Evolutionary conservation across 2,113 vertebrate genomes (phyloP).

Genomic region (Gulo gulo): DNA sequence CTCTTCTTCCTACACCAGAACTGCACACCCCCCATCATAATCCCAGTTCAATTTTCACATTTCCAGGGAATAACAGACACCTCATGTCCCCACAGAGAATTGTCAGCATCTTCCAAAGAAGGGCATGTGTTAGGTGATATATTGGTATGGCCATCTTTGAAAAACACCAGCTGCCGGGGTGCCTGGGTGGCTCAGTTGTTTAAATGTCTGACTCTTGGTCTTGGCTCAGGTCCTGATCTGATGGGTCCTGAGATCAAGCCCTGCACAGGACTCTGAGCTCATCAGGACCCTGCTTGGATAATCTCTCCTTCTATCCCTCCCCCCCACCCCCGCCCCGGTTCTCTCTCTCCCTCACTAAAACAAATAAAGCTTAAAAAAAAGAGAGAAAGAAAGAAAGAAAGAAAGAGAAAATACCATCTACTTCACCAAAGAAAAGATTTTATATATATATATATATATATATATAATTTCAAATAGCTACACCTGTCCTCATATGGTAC

Average conservation of each 20-base stretch:
- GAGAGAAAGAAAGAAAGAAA: too few relatives aligned
- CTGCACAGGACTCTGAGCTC: too few relatives aligned
- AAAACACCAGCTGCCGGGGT: neutral
- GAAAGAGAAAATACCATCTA: too few relatives aligned
- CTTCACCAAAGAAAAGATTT: too few relatives aligned
- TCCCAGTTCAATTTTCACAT: neutral
- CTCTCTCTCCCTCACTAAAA: too few relatives aligned
- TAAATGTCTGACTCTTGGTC: too few relatives aligned
- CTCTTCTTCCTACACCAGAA: neutral
- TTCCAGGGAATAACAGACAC: neutral
- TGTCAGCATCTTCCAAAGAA: neutral
- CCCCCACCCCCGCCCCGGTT: too few relatives aligned
- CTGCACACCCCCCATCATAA: neutral
- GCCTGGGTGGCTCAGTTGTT: too few relatives aligned
- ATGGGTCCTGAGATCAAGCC: neutral
- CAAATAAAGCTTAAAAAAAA: too few relatives aligned
- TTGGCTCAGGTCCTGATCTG: neutral
- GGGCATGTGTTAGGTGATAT: neutral
- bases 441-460: too few relatives aligned
- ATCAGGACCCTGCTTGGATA: too few relatives aligned
- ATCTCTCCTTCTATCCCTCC: too few relatives aligned
- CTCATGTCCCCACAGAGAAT: neutral
- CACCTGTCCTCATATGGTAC: neutral
- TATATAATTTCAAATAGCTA: neutral
- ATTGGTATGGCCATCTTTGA: neutral